Conservation (phyloP, 2,888 invertebrate species). For the Heliconius aoede region DNA sequence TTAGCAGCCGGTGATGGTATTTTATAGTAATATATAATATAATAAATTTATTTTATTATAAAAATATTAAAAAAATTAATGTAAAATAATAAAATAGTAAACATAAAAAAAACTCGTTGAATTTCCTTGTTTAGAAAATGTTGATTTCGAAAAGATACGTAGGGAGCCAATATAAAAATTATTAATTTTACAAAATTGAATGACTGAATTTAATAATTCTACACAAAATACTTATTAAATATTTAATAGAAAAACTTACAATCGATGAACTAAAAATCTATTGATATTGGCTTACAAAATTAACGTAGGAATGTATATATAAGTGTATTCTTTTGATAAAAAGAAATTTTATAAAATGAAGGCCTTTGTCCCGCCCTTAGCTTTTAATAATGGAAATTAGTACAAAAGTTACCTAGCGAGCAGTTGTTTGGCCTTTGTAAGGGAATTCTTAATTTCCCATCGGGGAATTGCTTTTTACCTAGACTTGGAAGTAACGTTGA, state of each 20-base stretch:
- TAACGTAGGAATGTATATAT: neutral
- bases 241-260: neutral
- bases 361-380: conserved; percentile 21
- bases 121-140: no score
- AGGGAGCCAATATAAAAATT: neutral
- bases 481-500: conserved; percentile 44
- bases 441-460: conserved; percentile 66
- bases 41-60: no score
- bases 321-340: neutral
- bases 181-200: neutral
- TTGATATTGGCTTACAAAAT: neutral
- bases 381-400: conserved; percentile 37
- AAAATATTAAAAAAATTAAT: no score
- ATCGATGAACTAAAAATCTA: conserved; percentile 1
- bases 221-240: neutral
- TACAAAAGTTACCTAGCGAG: conserved; percentile 42
- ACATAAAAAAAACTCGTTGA: no score
- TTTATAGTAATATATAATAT: no score
- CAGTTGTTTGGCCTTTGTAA: conserved; percentile 39
- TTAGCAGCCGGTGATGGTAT: neutral
- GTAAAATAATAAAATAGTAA: no score
- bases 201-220: neutral
- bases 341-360: conserved; percentile 7
- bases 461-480: conserved; percentile 62
- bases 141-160: neutral